Percentiles rank a stretch among this genome's conserved stretches.
Conservation (phyloP, 1,140 invertebrate genomes). For the Zaprionus gabonicus region DNA sequence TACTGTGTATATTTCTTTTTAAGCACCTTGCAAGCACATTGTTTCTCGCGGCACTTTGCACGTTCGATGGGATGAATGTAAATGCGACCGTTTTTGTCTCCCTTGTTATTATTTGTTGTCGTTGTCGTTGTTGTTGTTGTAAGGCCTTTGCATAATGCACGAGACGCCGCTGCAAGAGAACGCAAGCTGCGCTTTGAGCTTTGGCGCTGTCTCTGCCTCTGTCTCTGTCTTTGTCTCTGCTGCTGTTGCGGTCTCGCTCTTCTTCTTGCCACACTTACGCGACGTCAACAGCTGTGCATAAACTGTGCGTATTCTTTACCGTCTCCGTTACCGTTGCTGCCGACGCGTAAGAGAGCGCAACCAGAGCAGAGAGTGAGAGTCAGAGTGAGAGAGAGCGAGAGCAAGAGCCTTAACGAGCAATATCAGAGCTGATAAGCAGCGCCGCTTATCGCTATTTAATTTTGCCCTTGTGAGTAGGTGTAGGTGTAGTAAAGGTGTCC, state of each 20-base stretch:
- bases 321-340: neutral
- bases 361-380: neutral
- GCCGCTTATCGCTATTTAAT: slow-evolving; percentile 25
- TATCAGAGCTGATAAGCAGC: slow-evolving; percentile 44
- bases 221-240: neutral
- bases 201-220: neutral
- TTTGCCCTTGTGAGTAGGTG: slow-evolving; percentile 26
- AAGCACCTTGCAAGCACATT: slow-evolving; percentile 18
- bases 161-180: neutral
- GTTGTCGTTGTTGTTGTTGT: slow-evolving; percentile 12
- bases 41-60: slow-evolving; percentile 9
- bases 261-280: slow-evolving; percentile 24
- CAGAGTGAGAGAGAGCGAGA: slow-evolving; percentile 7
- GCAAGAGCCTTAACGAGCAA: neutral
- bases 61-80: slow-evolving; percentile 15
- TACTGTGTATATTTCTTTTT: slow-evolving; percentile 24
- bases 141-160: slow-evolving; percentile 29
- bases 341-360: slow-evolving; percentile 24
- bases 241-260: slow-evolving; percentile 14
- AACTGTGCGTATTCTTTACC: slow-evolving; percentile 36
- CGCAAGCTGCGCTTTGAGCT: slow-evolving; percentile 9
- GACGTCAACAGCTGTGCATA: slow-evolving; percentile 41
- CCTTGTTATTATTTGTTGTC: slow-evolving; percentile 1
- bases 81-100: slow-evolving; percentile 12
- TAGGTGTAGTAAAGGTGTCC: neutral